phyloP scores from a whole-genome alignment of 2,888 invertebrate species.

The Thera britannica region DNA sequence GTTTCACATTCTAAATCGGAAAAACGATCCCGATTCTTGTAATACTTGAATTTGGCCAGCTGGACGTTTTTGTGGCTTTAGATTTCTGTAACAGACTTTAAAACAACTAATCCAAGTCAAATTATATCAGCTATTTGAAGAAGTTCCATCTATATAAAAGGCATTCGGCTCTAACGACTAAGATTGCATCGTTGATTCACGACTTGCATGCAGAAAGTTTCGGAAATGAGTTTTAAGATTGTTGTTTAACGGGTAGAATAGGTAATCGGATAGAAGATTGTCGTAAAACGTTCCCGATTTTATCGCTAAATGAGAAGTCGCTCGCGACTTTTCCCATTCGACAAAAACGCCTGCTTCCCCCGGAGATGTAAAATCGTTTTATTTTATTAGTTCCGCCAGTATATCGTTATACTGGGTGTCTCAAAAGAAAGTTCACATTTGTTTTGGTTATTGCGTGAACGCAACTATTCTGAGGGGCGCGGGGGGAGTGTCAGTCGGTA shows the following conservation, averaged over 20 bases:
- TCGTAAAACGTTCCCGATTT: conserved; percentile 84
- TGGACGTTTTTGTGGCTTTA: not conserved
- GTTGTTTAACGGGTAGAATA: conserved; percentile 74
- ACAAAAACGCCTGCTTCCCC: conserved; percentile 82
- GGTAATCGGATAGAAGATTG: conserved; percentile 82
- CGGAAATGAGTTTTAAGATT: conserved; percentile 69
- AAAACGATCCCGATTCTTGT: conserved; percentile 6
- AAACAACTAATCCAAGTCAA: conserved; percentile 9
- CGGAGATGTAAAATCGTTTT: conserved; percentile 84
- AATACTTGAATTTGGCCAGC: not conserved
- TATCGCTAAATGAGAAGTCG: conserved; percentile 83
- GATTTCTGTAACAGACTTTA: conserved; percentile 7
- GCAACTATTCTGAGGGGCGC: no score
- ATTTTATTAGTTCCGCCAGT: conserved; percentile 83
- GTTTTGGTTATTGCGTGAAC: no score
- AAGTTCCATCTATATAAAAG: not conserved
- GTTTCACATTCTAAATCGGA: conserved; percentile 16
- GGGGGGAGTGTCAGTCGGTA: no score
- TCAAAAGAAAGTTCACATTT: no score
- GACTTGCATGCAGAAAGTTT: conserved; percentile 52
- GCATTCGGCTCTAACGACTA: conserved; percentile 6
- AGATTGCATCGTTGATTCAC: conserved; percentile 38
- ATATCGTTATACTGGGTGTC: conserved; percentile 82
- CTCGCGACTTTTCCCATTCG: conserved; percentile 82
- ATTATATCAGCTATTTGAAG: conserved; percentile 13